Evolutionary conservation across 2,888 invertebrate species (phyloP), one percentile per base, ranked within the genome.

Genomic region (Lordiphosa andalusiaca): DNA sequence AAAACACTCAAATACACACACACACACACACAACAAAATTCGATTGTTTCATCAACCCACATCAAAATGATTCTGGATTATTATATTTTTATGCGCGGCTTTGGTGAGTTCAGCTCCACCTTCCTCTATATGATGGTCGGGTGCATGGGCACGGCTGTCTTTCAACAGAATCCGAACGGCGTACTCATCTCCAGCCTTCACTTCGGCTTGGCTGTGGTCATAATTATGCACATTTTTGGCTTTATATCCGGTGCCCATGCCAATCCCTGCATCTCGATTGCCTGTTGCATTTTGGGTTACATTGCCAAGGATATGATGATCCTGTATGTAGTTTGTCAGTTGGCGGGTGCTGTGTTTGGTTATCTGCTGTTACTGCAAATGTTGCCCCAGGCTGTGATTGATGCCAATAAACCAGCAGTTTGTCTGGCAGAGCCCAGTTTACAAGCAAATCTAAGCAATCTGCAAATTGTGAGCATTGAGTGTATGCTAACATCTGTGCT

Each of bases 201-300:
- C 13, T 59, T 66, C 9, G 81, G 81, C 10, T 13, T 82, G 37
- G 57, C 66, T 3, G 55, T 67, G 7, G 67, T 76, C 37, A 51
- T 69, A 30, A 61, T 74, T 0, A 58, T 78, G 66, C 81, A 82
- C 19, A 65, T 76, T 6, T 81, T 78, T 52, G 81, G 81, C 33
- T 74, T 73, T n/a, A 62, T 81, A 37, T 81, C 81, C 4, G 81
- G 81, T 0, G 81, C 78, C 4, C 81, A 81, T 55, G 67, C 71
- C 6, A 81, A 81, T 70, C 81, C 81, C 0, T 67, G 76, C 36
- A 64, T 74, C 6, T 64, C 81, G 3, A 55, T 81, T 10, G 65
- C 78, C 5, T 81, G 81, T 37, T 78, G 53, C 19, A 35, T 71
- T 4, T 53, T 76, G 16, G 68, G 74, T 40, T 65, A 81, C 30